These are phyloP conservation scores for Dasypogon diadema DNA, from an alignment of 2,888 invertebrate species.

Conservation along the genomic window DNA sequence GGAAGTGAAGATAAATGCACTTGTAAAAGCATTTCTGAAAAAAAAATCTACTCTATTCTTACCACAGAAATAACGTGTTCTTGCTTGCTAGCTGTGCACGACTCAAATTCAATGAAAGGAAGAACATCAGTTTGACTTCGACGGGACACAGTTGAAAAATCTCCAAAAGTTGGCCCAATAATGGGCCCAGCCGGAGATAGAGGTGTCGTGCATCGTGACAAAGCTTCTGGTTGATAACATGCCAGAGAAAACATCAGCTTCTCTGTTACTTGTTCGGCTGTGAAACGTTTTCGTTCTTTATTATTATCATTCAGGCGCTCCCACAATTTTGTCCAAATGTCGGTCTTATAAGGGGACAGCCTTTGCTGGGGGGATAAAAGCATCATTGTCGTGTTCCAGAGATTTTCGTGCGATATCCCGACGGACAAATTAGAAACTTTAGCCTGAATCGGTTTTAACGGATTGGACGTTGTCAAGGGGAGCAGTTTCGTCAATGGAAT, in stretches of 20 bases:
- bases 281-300: conserved; percentile 75
- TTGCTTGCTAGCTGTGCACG: conserved; percentile 88
- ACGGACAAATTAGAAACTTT: conserved; percentile 71
- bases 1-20: conserved; percentile 54
- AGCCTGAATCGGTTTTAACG: conserved; percentile 66
- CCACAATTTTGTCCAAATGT: conserved; percentile 88
- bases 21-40: background rate
- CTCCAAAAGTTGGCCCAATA: conserved; percentile 69
- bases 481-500: conserved; percentile 76
- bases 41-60: conserved; percentile 60
- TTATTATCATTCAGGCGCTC: conserved; percentile 75
- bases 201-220: conserved; percentile 87
- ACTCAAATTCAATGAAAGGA: conserved; percentile 86
- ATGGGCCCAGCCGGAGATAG: conserved; percentile 79
- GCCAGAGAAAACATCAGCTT: conserved; percentile 84
- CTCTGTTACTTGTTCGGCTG: conserved; percentile 79
- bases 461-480: conserved; percentile 75
- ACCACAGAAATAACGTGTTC: conserved; percentile 90
- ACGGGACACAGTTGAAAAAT: conserved; percentile 66
- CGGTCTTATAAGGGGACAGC: conserved; percentile 83
- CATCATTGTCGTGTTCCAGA: conserved; percentile 87
- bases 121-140: conserved; percentile 72
- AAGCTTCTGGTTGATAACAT: conserved; percentile 88
- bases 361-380: conserved; percentile 86
- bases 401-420: conserved; percentile 78